These are phyloP conservation scores for Sphenodon punctatus DNA, from an alignment of 2,797 vertebrate genomes.

Conservation along the genomic window DNA sequence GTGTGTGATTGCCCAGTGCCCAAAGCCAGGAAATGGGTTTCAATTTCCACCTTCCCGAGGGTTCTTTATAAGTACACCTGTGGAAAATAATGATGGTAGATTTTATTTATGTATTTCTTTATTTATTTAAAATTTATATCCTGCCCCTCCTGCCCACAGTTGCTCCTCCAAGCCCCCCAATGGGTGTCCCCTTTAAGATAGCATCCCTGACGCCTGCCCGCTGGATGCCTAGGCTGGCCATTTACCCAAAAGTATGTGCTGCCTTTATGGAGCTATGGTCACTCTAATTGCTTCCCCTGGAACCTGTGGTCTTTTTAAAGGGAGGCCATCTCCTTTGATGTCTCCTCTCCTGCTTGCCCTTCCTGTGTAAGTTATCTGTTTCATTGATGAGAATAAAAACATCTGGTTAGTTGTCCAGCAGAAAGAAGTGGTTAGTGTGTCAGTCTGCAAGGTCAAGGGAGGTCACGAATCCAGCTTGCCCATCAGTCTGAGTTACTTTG, in stretches of 20 bases:
- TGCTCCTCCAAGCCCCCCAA: neutral
- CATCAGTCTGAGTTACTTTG: no score
- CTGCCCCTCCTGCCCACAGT: no score
- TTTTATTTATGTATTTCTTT: no score
- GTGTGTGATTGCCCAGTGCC: no score
- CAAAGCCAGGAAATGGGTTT: neutral
- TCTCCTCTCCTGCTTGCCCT: neutral
- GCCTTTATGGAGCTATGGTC: neutral
- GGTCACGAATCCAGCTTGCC: neutral
- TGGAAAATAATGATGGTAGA: neutral
- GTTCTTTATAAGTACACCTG: neutral
- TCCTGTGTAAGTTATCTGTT: neutral
- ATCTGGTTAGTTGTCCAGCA: neutral
- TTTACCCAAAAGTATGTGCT: neutral
- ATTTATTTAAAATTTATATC: no score
- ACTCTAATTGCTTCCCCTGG: neutral
- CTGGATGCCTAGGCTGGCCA: neutral
- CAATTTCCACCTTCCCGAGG: neutral
- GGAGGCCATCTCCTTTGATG: neutral
- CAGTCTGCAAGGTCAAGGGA: neutral
- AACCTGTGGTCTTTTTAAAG: neutral
- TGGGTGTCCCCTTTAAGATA: neutral
- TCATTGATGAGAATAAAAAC: neutral
- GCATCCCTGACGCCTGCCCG: neutral
- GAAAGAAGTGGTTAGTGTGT: neutral